phyloP scores from a whole-genome alignment of 2,797 vertebrate species.

The Acanthurus leucopareius region DNA sequence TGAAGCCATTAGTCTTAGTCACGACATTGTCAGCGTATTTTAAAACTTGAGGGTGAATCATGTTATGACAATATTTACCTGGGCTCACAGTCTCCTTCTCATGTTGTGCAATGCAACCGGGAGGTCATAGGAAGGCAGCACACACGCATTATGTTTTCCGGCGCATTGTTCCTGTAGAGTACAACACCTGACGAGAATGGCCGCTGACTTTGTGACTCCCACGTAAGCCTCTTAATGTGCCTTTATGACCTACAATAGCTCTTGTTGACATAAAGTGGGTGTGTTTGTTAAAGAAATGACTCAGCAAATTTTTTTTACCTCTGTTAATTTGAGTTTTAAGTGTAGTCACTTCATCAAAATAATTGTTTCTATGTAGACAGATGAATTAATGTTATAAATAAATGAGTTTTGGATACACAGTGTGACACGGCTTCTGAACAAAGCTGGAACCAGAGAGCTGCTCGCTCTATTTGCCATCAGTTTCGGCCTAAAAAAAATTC shows the following conservation, averaged over 20 bases:
- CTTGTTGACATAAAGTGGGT: constrained; percentile 8
- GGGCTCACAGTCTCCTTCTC: constrained; percentile 35
- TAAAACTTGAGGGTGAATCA: constrained; percentile 53
- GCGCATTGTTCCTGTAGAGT: constrained; percentile 4
- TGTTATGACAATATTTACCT: constrained; percentile 49
- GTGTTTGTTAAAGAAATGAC: constrained; percentile 8
- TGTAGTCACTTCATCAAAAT: too few species aligned
- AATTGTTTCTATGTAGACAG: too few species aligned
- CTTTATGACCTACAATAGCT: not conserved
- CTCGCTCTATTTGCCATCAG: not conserved
- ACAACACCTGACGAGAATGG: constrained; percentile 1
- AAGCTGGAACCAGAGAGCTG: not conserved
- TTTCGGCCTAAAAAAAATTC: not conserved
- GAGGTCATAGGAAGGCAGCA: constrained; percentile 32
- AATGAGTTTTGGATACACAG: too few species aligned
- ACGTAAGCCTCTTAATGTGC: not conserved
- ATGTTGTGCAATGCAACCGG: constrained; percentile 56
- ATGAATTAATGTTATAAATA: too few species aligned
- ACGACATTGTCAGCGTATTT: constrained; percentile 5
- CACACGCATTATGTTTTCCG: constrained; percentile 9
- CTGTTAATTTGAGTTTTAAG: too few species aligned
- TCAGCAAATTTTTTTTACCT: not conserved
- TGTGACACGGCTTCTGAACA: too few species aligned
- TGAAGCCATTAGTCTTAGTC: constrained; percentile 11
- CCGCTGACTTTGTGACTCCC: constrained; percentile 1